phyloP scores from a whole-genome alignment of 2,888 invertebrate genomes.

The Tolmerus cingulatus region DNA sequence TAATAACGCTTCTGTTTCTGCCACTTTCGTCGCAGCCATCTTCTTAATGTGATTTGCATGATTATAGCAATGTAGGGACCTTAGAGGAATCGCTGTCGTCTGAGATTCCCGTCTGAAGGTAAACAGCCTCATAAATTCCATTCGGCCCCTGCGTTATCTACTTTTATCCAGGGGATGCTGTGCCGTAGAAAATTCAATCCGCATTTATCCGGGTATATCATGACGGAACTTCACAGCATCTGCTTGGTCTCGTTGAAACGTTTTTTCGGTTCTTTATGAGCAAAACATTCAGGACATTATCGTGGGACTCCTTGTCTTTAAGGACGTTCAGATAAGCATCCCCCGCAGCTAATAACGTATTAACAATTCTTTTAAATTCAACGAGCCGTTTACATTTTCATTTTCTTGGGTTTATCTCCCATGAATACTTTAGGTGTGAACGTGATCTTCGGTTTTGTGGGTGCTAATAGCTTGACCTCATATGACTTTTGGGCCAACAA shows the following conservation, averaged over 20 bases:
- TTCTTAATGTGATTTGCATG: not conserved
- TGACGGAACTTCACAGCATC: not conserved
- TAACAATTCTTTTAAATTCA: not conserved
- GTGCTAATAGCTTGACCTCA: not conserved
- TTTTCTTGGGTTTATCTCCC: not conserved
- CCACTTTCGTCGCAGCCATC: not conserved
- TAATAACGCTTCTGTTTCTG: not conserved
- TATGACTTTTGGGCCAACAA: not conserved
- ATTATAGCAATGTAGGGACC: not conserved
- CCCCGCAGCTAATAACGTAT: not conserved
- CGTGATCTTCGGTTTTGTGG: not conserved
- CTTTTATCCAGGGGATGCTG: not conserved
- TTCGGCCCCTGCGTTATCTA: not conserved
- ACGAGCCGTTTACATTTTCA: not conserved
- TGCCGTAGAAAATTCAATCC: not conserved
- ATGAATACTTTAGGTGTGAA: not conserved
- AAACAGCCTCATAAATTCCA: not conserved
- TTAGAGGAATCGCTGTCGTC: not conserved
- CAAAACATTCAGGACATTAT: not conserved
- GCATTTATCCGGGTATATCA: not conserved
- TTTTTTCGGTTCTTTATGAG: not conserved
- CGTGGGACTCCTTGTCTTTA: not conserved
- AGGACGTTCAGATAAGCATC: not conserved
- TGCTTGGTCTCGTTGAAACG: not conserved
- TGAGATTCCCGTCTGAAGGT: not conserved